Evolutionary conservation across 2,797 vertebrate species (phyloP).

Genomic region (Premnoplex brunnescens): DNA sequence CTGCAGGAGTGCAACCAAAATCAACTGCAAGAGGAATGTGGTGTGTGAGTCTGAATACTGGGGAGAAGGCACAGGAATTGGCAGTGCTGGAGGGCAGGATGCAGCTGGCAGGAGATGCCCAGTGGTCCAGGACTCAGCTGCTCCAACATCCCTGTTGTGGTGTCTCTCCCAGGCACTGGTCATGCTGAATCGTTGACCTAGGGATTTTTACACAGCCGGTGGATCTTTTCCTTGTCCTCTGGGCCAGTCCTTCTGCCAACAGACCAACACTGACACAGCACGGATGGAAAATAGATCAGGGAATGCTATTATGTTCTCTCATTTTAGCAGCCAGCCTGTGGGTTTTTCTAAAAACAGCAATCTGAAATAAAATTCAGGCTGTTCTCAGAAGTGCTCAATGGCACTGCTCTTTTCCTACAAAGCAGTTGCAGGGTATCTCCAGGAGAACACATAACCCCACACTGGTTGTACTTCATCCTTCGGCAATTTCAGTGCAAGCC

Average conservation of each 20-base stretch:
- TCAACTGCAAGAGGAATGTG: not conserved
- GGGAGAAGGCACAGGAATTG: not conserved
- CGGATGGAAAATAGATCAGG: not conserved
- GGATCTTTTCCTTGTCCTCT: not conserved
- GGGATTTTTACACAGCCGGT: not conserved
- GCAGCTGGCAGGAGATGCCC: not conserved
- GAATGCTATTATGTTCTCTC: not conserved
- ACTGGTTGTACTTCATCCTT: not conserved
- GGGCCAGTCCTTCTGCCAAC: not conserved
- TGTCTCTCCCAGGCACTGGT: not conserved
- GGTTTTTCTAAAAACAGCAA: not conserved
- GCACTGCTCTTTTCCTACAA: not conserved
- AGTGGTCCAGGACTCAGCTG: not conserved
- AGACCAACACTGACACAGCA: not conserved
- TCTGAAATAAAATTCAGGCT: not conserved
- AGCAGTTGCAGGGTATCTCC: not conserved
- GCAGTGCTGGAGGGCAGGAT: not conserved
- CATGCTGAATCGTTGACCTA: not conserved
- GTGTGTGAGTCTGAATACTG: not conserved
- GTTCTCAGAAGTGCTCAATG: not conserved
- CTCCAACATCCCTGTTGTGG: rapidly evolving
- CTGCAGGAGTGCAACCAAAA: not conserved
- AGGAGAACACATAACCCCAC: not conserved
- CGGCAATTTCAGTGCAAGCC: not conserved
- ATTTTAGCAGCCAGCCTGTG: not conserved